These are phyloP conservation scores for Pseudochromis fuscus DNA, from an alignment of 2,797 vertebrate species.

Conservation along the genomic window DNA sequence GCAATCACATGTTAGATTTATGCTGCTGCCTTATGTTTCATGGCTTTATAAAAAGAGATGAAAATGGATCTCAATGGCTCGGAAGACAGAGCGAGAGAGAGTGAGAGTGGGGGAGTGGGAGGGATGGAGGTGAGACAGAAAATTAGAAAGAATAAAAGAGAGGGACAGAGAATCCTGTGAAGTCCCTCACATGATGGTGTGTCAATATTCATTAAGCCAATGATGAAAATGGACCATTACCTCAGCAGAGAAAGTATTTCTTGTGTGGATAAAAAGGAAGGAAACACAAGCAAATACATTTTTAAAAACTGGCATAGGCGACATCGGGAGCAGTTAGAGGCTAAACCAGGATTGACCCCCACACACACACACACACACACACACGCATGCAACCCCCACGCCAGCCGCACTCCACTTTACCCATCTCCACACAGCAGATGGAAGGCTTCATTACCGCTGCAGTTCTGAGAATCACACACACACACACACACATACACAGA, in stretches of 20 bases:
- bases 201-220: constrained; percentile 36
- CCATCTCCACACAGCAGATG: constrained; percentile 67
- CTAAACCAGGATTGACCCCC: constrained; percentile 68
- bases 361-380: constrained; percentile 19
- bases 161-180: constrained; percentile 12
- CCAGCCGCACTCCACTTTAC: constrained; percentile 17
- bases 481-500: constrained; percentile 30
- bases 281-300: constrained; percentile 52
- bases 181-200: constrained; percentile 25
- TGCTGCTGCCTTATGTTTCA: constrained; percentile 69
- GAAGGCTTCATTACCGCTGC: constrained; percentile 75
- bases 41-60: constrained; percentile 76
- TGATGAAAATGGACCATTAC: constrained; percentile 47
- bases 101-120: background rate
- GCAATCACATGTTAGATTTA: constrained; percentile 69
- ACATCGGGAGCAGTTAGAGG: constrained; percentile 52
- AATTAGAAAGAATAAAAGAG: constrained; percentile 31
- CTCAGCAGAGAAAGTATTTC: constrained; percentile 31
- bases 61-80: constrained; percentile 67
- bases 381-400: constrained; percentile 30
- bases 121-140: constrained; percentile 23
- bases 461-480: constrained; percentile 41
- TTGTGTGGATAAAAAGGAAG: constrained; percentile 19
- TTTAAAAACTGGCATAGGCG: constrained; percentile 32
- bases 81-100: constrained; percentile 5